Conservation (phyloP, 1,140 invertebrate genomes). For the Drosophila nasuta region DNA sequence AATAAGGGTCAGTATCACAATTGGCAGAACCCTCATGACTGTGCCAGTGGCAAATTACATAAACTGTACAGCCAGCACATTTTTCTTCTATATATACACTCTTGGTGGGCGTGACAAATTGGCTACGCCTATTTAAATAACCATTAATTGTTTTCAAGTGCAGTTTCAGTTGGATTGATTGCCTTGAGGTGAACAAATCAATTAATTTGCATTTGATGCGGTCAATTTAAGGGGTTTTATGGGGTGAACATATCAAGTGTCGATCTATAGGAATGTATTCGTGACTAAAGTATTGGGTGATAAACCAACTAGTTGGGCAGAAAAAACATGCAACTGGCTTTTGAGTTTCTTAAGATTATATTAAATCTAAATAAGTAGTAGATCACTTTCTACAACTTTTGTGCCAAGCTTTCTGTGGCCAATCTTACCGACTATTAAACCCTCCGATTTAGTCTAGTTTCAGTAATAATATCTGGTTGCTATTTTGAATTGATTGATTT, state of each 20-base stretch:
- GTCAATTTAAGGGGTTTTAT: background rate
- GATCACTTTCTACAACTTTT: no score
- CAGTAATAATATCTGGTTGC: background rate
- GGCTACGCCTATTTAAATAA: background rate
- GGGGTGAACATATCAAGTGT: background rate
- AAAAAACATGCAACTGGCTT: background rate
- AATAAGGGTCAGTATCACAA: slow-evolving; percentile 64
- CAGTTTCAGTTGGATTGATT: slow-evolving; percentile 4
- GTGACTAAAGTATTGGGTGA: background rate
- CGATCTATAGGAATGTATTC: background rate
- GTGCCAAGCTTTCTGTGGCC: no score
- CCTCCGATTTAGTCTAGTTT: background rate
- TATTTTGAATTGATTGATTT: slow-evolving; percentile 14
- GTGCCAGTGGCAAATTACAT: slow-evolving; percentile 32
- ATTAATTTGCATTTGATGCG: slow-evolving; percentile 30
- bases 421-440: no score
- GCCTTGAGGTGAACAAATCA: slow-evolving; percentile 20
- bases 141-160: slow-evolving; percentile 8
- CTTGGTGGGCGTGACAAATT: slow-evolving; percentile 35
- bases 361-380: no score
- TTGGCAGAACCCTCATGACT: slow-evolving; percentile 64
- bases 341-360: no score
- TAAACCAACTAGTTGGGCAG: background rate
- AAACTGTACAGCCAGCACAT: slow-evolving; percentile 43
- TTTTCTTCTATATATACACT: slow-evolving; percentile 70